Percentiles rank a stretch among this genome's conserved stretches.
phyloP scores from a whole-genome alignment of 2,888 invertebrate species.

The Meandrusa payeni region DNA sequence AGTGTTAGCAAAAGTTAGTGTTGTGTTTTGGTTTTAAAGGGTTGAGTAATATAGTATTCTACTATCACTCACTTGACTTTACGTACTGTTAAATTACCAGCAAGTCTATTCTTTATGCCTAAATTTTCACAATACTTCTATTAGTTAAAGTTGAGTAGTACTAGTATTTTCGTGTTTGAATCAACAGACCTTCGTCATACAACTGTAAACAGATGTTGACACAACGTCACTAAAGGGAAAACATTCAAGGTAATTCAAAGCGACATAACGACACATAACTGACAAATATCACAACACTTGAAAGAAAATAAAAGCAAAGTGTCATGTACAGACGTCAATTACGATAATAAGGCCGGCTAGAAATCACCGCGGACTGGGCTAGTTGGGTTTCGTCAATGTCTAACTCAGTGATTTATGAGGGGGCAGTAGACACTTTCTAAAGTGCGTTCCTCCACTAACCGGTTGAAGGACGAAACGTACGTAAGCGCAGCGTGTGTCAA shows the following conservation, averaged over 20 bases:
- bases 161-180: no score
- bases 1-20: no score
- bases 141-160: no score
- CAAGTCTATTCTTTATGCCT: no score
- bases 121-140: no score
- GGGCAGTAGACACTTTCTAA: constrained; percentile 54
- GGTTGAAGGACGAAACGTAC: constrained; percentile 28
- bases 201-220: no score
- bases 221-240: no score
- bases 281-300: constrained; percentile 7
- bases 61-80: no score
- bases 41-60: no score
- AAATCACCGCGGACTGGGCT: constrained; percentile 30
- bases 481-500: constrained; percentile 22
- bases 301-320: constrained; percentile 8
- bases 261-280: not conserved
- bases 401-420: constrained; percentile 62
- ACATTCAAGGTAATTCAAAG: constrained; percentile 3
- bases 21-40: no score
- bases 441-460: constrained; percentile 24
- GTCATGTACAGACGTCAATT: constrained; percentile 33
- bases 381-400: constrained; percentile 55
- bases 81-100: no score
- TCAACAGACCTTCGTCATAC: no score
- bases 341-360: constrained; percentile 31